A percentile compares a stretch with the other conserved stretches of the same genome.
Evolutionary conservation across 2,113 vertebrate species (phyloP).

Genomic region (Rhinopomastus cyanomelas): DNA sequence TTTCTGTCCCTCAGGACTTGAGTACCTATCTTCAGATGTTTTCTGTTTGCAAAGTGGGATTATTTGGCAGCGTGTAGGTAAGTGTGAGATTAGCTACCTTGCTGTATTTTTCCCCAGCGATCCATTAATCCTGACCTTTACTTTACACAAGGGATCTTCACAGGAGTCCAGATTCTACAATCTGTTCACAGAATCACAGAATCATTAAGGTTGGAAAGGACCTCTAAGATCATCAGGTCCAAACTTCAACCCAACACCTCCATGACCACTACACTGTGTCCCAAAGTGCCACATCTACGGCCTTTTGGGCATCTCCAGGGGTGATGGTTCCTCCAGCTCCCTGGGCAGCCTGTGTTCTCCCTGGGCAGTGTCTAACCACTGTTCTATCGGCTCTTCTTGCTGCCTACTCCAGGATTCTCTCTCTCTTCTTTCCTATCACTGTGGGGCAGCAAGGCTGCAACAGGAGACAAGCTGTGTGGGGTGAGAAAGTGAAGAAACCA

Average conservation of each 20-base stretch:
- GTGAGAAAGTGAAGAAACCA: neutral
- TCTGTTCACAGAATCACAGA: neutral
- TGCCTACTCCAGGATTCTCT: neutral
- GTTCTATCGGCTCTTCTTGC: neutral
- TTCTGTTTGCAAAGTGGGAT: neutral
- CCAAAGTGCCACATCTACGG: too few relatives aligned
- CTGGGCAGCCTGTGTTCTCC: too few relatives aligned
- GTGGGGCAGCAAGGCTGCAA: neutral
- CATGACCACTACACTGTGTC: too few relatives aligned
- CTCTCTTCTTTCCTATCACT: neutral
- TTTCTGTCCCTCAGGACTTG: neutral
- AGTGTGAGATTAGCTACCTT: neutral
- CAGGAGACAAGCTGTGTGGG: neutral
- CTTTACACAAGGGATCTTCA: neutral
- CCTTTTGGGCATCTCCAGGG: too few relatives aligned
- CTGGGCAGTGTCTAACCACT: too few relatives aligned
- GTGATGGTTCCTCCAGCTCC: too few relatives aligned
- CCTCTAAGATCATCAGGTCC: too few relatives aligned
- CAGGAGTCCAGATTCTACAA: neutral
- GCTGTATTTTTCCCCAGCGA: accelerated
- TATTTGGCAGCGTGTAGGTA: neutral
- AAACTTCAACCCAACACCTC: too few relatives aligned
- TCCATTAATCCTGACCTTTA: neutral
- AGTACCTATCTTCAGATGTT: accelerated
- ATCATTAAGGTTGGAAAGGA: too few relatives aligned